Percentiles rank a stretch among this genome's conserved stretches.
Conservation (phyloP, 2,797 vertebrate genomes). For the Salarias fasciatus region DNA sequence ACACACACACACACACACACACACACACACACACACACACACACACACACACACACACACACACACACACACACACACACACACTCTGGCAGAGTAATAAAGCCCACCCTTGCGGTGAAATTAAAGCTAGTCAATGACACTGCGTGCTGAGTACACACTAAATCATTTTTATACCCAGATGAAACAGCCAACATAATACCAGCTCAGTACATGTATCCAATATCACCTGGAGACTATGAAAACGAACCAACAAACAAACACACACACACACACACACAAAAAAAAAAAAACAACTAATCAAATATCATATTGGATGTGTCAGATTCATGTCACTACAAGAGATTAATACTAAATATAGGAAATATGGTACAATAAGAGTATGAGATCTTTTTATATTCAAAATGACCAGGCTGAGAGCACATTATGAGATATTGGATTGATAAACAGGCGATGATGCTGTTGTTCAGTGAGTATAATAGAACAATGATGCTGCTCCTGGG, state of each 20-base stretch:
- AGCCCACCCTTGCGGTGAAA: slow-evolving; percentile 79
- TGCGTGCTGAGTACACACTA: slow-evolving; percentile 80
- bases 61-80: slow-evolving; percentile 26
- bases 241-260: slow-evolving; percentile 52
- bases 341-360: slow-evolving; percentile 82
- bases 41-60: slow-evolving; percentile 20
- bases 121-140: slow-evolving; percentile 82
- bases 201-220: slow-evolving; percentile 77
- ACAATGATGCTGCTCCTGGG: slow-evolving; percentile 80
- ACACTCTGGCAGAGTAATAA: slow-evolving; percentile 69
- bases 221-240: slow-evolving; percentile 76
- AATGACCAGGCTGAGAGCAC: slow-evolving; percentile 75
- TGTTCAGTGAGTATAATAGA: slow-evolving; percentile 77
- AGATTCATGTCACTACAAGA: slow-evolving; percentile 77
- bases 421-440: slow-evolving; percentile 84
- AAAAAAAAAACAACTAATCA: slow-evolving; percentile 74
- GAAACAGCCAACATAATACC: slow-evolving; percentile 81
- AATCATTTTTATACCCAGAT: slow-evolving; percentile 87
- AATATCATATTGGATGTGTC: slow-evolving; percentile 82
- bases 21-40: too few species aligned
- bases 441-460: slow-evolving; percentile 75
- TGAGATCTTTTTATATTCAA: slow-evolving; percentile 80
- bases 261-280: too few species aligned
- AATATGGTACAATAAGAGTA: slow-evolving; percentile 75
- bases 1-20: too few species aligned